Evolutionary conservation across 2,113 vertebrate genomes (phyloP).

Genomic region (Coryphaenoides rupestris): DNA sequence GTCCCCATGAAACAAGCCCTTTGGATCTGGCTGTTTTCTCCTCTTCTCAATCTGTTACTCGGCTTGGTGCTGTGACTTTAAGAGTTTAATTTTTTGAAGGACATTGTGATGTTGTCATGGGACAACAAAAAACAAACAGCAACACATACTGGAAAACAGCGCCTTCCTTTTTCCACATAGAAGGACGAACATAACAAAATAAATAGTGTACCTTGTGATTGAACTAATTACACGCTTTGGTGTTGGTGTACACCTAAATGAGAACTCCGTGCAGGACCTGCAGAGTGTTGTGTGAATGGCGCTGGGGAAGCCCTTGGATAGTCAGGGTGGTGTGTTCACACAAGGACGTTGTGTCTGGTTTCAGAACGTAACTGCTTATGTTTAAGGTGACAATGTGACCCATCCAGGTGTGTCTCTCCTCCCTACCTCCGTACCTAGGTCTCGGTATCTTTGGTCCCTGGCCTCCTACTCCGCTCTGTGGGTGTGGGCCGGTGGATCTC

Average conservation of each 20-base stretch:
- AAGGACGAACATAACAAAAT: too few species aligned
- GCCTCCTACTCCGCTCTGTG: neutral
- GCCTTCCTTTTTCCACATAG: too few species aligned
- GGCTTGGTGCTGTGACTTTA: too few species aligned
- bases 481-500: too few species aligned
- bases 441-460: neutral
- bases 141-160: too few species aligned
- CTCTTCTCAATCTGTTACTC: too few species aligned
- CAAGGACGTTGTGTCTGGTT: neutral
- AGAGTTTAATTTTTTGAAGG: too few species aligned
- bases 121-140: too few species aligned
- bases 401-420: conserved; percentile 11
- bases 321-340: neutral
- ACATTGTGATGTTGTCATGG: too few species aligned
- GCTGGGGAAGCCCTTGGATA: neutral
- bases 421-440: conserved; percentile 11
- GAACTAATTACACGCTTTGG: neutral
- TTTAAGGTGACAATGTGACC: neutral
- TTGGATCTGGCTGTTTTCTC: too few species aligned
- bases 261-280: conserved; percentile 5
- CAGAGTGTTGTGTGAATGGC: conserved; percentile 9
- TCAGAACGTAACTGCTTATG: neutral
- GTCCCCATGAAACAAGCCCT: too few species aligned
- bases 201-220: too few species aligned
- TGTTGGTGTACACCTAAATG: neutral